phyloP scores from a whole-genome alignment of 2,113 vertebrate species.

The Coregonus clupeaformis region DNA sequence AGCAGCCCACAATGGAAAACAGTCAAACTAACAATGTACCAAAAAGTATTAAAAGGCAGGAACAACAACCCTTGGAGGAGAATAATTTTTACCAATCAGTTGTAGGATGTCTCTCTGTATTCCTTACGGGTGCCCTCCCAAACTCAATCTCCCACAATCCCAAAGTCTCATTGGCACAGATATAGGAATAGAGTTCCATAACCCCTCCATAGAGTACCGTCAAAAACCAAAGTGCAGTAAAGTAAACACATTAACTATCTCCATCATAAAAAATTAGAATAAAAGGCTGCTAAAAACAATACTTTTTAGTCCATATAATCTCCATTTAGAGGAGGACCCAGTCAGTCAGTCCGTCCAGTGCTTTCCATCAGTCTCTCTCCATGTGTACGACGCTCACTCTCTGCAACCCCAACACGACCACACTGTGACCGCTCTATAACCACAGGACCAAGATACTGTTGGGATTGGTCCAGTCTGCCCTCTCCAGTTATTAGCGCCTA shows the following conservation, averaged over 20 bases:
- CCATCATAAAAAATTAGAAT: constrained; percentile 45
- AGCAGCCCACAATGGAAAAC: no score
- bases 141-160: background rate
- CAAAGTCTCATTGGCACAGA: constrained; percentile 43
- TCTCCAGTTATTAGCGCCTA: background rate
- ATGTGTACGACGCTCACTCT: background rate
- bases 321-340: constrained; percentile 35
- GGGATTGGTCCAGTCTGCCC: background rate
- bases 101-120: background rate
- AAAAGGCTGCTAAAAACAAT: constrained; percentile 59
- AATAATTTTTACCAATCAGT: background rate
- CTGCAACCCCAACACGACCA: constrained; percentile 11
- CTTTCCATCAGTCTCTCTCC: constrained; percentile 8
- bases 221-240: constrained; percentile 45
- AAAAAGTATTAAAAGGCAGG: constrained; percentile 25
- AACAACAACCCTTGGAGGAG: constrained; percentile 24
- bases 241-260: constrained; percentile 32
- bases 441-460: background rate
- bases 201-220: constrained; percentile 16
- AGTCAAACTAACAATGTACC: background rate
- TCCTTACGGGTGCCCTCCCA: constrained; percentile 13
- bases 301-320: constrained; percentile 41
- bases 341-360: constrained; percentile 5
- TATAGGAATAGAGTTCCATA: constrained; percentile 29
- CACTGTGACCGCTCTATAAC: background rate